phyloP scores from a whole-genome alignment of 2,888 invertebrate genomes.

The Plagodis dolabraria region DNA sequence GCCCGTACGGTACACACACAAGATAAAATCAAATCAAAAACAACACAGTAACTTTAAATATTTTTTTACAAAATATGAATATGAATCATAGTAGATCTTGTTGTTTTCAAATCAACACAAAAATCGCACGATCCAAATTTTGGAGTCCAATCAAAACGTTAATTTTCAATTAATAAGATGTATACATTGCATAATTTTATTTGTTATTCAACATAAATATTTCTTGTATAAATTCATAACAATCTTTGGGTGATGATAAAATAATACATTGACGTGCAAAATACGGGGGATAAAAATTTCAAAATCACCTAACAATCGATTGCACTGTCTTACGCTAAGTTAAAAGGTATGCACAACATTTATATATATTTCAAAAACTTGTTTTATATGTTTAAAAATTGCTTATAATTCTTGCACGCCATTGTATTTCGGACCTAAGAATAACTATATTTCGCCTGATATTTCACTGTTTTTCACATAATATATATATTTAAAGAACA shows the following conservation, averaged over 20 bases:
- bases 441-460: constrained; percentile 65
- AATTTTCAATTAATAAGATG: constrained; percentile 44
- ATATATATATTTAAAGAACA: constrained; percentile 37
- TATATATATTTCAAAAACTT: constrained; percentile 33
- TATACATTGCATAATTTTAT: constrained; percentile 76
- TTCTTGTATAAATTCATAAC: constrained; percentile 84
- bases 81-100: constrained; percentile 7
- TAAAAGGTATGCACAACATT: constrained; percentile 25
- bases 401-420: constrained; percentile 45
- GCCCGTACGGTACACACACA: constrained; percentile 49
- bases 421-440: constrained; percentile 68
- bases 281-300: constrained; percentile 29
- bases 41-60: constrained; percentile 3
- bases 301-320: constrained; percentile 24
- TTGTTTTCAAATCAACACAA: constrained; percentile 10
- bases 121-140: constrained; percentile 50
- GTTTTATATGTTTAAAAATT: constrained; percentile 21
- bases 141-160: constrained; percentile 62
- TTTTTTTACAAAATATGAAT: too few relatives aligned
- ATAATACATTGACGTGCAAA: constrained; percentile 60
- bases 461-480: constrained; percentile 46
- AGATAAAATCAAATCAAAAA: constrained; percentile 7
- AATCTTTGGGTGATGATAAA: constrained; percentile 83
- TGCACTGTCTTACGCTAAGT: constrained; percentile 19
- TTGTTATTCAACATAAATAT: constrained; percentile 84